Conservation (phyloP, 2,113 vertebrate genomes). For the Monopterus albus region DNA sequence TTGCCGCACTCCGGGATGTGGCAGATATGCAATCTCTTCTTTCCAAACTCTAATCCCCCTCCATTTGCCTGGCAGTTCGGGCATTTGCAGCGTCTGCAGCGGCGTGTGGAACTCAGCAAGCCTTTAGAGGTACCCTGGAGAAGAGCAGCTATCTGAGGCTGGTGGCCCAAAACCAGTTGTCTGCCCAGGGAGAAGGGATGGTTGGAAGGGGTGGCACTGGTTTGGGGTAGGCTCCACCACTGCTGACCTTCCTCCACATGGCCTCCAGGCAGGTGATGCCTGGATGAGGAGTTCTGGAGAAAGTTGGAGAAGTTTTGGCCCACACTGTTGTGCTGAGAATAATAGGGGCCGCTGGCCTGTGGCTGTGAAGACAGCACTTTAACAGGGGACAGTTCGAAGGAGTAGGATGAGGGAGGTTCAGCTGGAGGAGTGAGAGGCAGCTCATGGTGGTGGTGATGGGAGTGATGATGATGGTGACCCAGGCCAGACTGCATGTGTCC, state of each 20-base stretch:
- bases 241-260: slow-evolving; percentile 84
- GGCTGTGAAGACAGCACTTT: slow-evolving; percentile 84
- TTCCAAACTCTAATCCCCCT: slow-evolving; percentile 81
- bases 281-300: slow-evolving; percentile 80
- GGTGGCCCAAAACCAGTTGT: slow-evolving; percentile 85
- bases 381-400: slow-evolving; percentile 87
- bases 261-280: slow-evolving; percentile 78
- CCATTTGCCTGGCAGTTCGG: slow-evolving; percentile 86
- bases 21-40: slow-evolving; percentile 88
- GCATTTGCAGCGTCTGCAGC: slow-evolving; percentile 88
- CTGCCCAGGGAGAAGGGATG: slow-evolving; percentile 83
- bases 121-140: slow-evolving; percentile 87
- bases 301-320: slow-evolving; percentile 85
- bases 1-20: slow-evolving; percentile 89
- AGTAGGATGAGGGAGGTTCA: slow-evolving; percentile 83
- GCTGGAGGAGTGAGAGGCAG: slow-evolving; percentile 88
- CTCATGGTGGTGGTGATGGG: slow-evolving; percentile 84
- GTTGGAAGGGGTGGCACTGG: slow-evolving; percentile 68
- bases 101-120: slow-evolving; percentile 84
- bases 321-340: slow-evolving; percentile 82
- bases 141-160: slow-evolving; percentile 86
- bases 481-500: slow-evolving; percentile 81
- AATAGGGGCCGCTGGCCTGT: slow-evolving; percentile 78
- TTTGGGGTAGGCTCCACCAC: slow-evolving; percentile 89
- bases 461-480: slow-evolving; percentile 83